Percentiles rank a stretch among this genome's conserved stretches.
Conservation (phyloP, 2,113 vertebrate genomes). For the Trematomus loennbergii region DNA sequence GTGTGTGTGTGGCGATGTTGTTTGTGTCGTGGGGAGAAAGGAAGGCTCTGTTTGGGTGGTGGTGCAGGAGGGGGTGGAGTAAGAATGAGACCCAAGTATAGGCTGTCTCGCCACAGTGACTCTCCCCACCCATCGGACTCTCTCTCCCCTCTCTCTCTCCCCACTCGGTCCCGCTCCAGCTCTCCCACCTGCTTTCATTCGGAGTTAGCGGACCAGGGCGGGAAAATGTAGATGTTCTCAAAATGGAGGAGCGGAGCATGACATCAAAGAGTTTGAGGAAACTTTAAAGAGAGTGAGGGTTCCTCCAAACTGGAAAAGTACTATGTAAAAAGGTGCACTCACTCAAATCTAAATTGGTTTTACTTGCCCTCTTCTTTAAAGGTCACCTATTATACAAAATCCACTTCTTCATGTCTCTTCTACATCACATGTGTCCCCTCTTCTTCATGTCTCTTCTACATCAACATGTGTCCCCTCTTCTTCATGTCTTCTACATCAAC, state of each 20-base stretch:
- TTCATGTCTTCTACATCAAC: too few relatives aligned
- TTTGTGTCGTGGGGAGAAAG: conserved; percentile 78
- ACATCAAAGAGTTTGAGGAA: conserved; percentile 37
- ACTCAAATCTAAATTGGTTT: not conserved
- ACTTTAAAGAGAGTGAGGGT: conserved; percentile 7
- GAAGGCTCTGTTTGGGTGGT: conserved; percentile 75
- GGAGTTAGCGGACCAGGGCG: conserved; percentile 33
- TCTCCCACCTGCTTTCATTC: conserved; percentile 67
- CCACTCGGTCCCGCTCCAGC: conserved; percentile 4
- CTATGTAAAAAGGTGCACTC: too few relatives aligned
- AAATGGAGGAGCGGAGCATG: conserved; percentile 68
- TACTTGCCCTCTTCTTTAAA: not conserved
- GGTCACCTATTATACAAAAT: too few relatives aligned
- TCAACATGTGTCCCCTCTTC: too few relatives aligned
- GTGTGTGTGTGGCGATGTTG: conserved; percentile 48
- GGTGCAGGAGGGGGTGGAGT: conserved; percentile 61
- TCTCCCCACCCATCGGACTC: conserved; percentile 69
- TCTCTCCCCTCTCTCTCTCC: conserved; percentile 30
- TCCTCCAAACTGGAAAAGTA: conserved; percentile 8
- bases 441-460: too few relatives aligned
- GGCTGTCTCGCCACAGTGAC: conserved; percentile 69
- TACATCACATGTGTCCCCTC: too few relatives aligned
- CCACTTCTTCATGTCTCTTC: too few relatives aligned
- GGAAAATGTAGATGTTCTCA: conserved; percentile 65
- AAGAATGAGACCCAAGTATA: conserved; percentile 75